These are phyloP conservation scores for Aplysina aerophoba DNA, from an alignment of 37 sponge, comb jelly and placozoan species.

Conservation along the genomic window DNA sequence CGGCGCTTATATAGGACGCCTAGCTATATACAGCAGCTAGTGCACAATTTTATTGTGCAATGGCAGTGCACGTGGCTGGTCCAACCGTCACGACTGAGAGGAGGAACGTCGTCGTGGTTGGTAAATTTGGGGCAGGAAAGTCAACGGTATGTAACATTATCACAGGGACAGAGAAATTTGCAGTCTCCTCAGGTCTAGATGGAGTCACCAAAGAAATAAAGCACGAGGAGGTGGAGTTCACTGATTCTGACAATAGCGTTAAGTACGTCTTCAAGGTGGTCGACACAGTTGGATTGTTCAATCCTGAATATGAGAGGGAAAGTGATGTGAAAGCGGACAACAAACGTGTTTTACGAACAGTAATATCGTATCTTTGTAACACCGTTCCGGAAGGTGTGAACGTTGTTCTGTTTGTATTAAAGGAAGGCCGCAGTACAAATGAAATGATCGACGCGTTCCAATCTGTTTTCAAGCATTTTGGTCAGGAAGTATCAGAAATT, in stretches of 20 bases:
- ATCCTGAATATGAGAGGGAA: too few relatives aligned
- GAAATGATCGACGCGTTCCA: neutral
- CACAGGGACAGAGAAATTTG: neutral
- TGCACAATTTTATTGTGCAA: too few relatives aligned
- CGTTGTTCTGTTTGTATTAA: neutral
- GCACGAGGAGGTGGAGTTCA: neutral
- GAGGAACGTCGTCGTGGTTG: neutral
- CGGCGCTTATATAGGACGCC: too few relatives aligned
- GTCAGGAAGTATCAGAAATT: neutral
- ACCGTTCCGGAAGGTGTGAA: neutral
- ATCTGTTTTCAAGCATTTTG: neutral
- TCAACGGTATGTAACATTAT: conserved; percentile 3
- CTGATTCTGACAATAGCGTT: neutral
- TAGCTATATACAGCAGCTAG: too few relatives aligned
- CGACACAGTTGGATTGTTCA: conserved; percentile 16
- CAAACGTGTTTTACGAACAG: neutral
- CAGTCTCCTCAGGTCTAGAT: neutral
- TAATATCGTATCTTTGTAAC: neutral
- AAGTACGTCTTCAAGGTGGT: neutral
- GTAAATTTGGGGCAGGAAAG: conserved; percentile 6
- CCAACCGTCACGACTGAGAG: too few relatives aligned
- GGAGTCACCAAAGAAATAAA: neutral
- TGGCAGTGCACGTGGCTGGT: too few relatives aligned
- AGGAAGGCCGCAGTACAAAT: neutral
- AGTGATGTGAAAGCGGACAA: neutral